Conservation (phyloP, 2,113 vertebrate species). For the Bagarius yarrelli region DNA sequence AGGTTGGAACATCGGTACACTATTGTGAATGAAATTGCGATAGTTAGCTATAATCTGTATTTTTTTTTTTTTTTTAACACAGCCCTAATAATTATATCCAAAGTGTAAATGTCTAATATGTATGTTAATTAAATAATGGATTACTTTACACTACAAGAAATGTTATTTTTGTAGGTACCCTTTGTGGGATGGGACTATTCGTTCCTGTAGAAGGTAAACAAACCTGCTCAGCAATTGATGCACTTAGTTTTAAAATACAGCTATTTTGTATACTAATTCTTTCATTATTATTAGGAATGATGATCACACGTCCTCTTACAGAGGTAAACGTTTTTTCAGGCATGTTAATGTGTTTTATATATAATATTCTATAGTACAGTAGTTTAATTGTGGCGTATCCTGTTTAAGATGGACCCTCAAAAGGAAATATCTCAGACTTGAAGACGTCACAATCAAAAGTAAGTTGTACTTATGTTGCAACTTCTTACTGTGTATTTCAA, state of each 20-base stretch:
- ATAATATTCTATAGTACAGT: not conserved
- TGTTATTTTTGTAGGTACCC: not conserved
- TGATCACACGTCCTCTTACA: not conserved
- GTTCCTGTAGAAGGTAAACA: conserved; percentile 14
- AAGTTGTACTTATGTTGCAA: not conserved
- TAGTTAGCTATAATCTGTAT: no score
- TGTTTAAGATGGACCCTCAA: conserved; percentile 21
- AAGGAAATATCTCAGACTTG: not conserved
- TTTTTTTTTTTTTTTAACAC: no score
- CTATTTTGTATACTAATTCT: not conserved
- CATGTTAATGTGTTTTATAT: not conserved
- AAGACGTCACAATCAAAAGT: conserved; percentile 11
- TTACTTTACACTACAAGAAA: not conserved
- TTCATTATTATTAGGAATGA: conserved; percentile 19
- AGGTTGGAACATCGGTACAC: no score
- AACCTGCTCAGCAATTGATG: not conserved
- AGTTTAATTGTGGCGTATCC: not conserved
- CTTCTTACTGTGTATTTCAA: not conserved
- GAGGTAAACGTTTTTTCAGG: conserved; percentile 21
- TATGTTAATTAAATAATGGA: no score
- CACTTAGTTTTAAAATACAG: not conserved
- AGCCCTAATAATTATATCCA: no score
- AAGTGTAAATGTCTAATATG: no score
- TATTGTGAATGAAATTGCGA: no score
- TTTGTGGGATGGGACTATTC: conserved; percentile 3